Evolutionary conservation across 2,113 vertebrate species (phyloP).

Genomic region (Gallinago undulata): DNA sequence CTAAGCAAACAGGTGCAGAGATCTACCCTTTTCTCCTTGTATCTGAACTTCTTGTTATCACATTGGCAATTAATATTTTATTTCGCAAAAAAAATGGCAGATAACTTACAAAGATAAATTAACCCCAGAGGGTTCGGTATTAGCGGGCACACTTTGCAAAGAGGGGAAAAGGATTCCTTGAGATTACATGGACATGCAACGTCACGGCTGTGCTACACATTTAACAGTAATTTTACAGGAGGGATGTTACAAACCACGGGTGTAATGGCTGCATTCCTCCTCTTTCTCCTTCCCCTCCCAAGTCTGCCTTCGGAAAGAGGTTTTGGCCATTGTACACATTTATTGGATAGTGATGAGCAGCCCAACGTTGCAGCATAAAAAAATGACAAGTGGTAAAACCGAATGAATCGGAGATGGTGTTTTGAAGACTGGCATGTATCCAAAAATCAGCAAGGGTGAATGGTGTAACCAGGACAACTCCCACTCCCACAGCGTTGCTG

Average conservation of each 20-base stretch:
- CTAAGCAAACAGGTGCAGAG: neutral
- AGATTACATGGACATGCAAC: rapidly evolving
- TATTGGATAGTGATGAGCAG: neutral
- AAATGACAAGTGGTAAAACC: neutral
- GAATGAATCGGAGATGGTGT: neutral
- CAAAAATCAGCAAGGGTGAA: neutral
- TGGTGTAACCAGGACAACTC: neutral
- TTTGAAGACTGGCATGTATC: neutral
- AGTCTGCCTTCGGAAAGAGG: neutral
- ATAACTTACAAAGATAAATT: neutral
- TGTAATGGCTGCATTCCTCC: neutral
- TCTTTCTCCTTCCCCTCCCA: neutral
- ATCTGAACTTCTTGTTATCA: neutral
- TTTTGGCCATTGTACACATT: neutral
- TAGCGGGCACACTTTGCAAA: neutral
- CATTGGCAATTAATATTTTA: neutral
- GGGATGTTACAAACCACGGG: neutral
- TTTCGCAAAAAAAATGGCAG: constrained; percentile 1
- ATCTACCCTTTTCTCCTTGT: neutral
- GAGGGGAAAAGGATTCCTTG: neutral
- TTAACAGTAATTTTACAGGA: neutral
- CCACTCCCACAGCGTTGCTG: rapidly evolving
- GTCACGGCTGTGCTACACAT: neutral
- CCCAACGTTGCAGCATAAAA: neutral
- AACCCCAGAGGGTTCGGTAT: neutral